These are phyloP conservation scores for Ceratina japonica DNA, from an alignment of 1,140 invertebrate species.

Conservation along the genomic window DNA sequence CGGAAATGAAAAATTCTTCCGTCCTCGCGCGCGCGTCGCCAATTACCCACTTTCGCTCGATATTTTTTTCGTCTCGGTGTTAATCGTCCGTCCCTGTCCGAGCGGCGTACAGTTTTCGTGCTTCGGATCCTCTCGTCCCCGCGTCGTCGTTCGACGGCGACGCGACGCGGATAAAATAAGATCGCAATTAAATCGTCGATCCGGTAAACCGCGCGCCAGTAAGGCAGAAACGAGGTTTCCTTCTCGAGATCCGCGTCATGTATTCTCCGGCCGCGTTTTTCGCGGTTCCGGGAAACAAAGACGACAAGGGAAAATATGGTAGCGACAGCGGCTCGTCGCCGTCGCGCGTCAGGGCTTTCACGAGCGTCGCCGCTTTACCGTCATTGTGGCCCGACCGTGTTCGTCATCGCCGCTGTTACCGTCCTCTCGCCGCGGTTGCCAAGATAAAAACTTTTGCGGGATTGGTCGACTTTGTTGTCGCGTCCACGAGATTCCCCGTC, in stretches of 20 bases:
- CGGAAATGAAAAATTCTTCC: slow-evolving; percentile 40
- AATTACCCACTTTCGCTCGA: neutral
- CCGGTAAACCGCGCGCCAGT: neutral
- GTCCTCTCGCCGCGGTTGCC: neutral
- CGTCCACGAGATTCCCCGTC: neutral
- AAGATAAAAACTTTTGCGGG: slow-evolving; percentile 16
- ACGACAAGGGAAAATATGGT: neutral
- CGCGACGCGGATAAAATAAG: neutral
- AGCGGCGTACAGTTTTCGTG: no score
- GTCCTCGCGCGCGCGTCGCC: neutral
- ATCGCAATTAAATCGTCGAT: slow-evolving; percentile 7
- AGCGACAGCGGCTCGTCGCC: no score
- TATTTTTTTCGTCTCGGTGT: neutral
- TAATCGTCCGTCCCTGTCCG: neutral
- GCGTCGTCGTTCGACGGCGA: neutral
- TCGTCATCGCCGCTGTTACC: neutral
- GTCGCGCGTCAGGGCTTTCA: neutral
- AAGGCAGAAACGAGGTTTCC: neutral
- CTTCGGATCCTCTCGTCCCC: neutral
- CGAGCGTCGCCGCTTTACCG: slow-evolving; percentile 7
- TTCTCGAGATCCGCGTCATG: no score
- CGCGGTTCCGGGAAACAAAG: slow-evolving; percentile 7
- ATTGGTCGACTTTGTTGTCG: slow-evolving; percentile 17
- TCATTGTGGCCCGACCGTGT: neutral
- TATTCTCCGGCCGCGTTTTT: neutral